These are phyloP conservation scores for Anas platyrhynchos DNA, from an alignment of 2,113 vertebrate genomes.

Conservation along the genomic window DNA sequence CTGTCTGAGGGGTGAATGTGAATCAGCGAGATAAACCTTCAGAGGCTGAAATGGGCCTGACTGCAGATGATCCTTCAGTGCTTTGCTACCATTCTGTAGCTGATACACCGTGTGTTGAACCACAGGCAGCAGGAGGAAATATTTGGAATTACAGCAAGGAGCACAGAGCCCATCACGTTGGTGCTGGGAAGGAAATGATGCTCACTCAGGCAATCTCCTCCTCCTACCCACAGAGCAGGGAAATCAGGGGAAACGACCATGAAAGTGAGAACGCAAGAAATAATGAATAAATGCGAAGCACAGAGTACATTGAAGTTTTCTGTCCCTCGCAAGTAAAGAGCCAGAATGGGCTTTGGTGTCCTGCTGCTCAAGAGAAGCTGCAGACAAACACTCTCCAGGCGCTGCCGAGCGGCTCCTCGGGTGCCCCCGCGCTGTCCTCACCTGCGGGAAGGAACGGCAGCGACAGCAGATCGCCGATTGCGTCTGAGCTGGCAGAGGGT, in stretches of 20 bases:
- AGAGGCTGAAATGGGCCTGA: conserved; percentile 16
- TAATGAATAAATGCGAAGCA: neutral
- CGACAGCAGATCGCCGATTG: conserved; percentile 45
- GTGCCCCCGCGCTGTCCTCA: neutral
- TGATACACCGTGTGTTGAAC: neutral
- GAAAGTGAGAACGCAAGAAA: neutral
- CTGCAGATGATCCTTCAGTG: neutral
- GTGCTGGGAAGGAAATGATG: neutral
- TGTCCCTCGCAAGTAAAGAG: neutral
- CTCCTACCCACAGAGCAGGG: neutral
- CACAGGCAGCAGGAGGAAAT: neutral
- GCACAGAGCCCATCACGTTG: neutral
- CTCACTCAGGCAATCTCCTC: neutral
- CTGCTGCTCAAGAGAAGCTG: neutral
- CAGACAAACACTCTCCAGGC: neutral
- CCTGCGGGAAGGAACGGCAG: neutral
- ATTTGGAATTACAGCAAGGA: neutral
- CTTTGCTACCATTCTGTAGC: neutral
- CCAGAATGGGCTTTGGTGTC: neutral
- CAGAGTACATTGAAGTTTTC: neutral
- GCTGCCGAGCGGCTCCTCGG: neutral
- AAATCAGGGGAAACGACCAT: neutral
- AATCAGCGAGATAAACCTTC: conserved; percentile 43
- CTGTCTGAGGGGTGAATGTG: neutral
- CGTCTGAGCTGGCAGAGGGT: conserved; percentile 55